These are phyloP conservation scores for Oncorhynchus masou DNA, from an alignment of 2,113 vertebrate species.

Conservation along the genomic window DNA sequence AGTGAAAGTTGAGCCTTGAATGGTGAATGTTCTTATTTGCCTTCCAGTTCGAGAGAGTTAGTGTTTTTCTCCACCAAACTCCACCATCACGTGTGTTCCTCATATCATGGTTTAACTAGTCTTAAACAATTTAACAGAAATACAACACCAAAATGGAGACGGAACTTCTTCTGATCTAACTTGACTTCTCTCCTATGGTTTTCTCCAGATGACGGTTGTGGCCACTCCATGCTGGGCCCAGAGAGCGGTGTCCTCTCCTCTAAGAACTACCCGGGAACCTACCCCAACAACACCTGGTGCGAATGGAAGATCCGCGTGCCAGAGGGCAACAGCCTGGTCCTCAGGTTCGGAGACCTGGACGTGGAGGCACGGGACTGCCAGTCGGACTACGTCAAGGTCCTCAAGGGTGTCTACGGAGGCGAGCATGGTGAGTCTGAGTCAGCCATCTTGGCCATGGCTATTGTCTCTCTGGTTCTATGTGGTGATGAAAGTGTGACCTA, in stretches of 20 bases:
- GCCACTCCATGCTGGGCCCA: slow-evolving; percentile 74
- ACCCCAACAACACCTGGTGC: slow-evolving; percentile 81
- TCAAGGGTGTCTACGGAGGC: slow-evolving; percentile 51
- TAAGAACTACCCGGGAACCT: slow-evolving; percentile 84
- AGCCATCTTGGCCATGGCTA: too few relatives aligned
- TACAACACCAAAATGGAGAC: background rate
- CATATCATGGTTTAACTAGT: too few relatives aligned
- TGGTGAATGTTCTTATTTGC: too few relatives aligned
- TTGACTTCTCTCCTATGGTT: too few relatives aligned
- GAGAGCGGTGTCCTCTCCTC: slow-evolving; percentile 82
- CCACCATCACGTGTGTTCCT: too few relatives aligned
- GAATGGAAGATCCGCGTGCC: slow-evolving; percentile 77
- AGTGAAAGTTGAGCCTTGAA: too few relatives aligned
- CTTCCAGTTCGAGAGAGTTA: too few relatives aligned
- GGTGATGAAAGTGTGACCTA: too few relatives aligned
- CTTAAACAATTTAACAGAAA: background rate
- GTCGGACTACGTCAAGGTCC: slow-evolving; percentile 76
- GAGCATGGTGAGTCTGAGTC: slow-evolving; percentile 34
- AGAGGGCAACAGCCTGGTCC: slow-evolving; percentile 72
- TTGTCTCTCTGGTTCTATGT: too few relatives aligned
- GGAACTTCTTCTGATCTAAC: background rate
- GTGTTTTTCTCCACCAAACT: too few relatives aligned
- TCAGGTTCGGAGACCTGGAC: slow-evolving; percentile 82
- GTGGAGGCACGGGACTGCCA: slow-evolving; percentile 78
- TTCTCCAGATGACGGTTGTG: slow-evolving; percentile 79